Percentiles rank a stretch among this genome's conserved stretches.
Evolutionary conservation across 2,797 vertebrate genomes (phyloP).

Genomic region (Parambassis ranga): DNA sequence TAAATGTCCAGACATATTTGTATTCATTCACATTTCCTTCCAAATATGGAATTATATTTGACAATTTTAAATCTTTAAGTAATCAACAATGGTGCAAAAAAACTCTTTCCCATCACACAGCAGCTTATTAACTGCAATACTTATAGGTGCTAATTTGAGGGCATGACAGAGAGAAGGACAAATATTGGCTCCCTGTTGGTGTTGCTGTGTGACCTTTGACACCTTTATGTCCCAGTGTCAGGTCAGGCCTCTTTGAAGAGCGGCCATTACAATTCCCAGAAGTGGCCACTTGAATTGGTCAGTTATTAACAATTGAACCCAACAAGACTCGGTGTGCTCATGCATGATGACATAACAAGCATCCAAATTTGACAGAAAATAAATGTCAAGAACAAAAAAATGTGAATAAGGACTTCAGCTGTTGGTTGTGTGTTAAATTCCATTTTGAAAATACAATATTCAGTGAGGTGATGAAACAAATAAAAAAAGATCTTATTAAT

Average conservation of each 20-base stretch:
- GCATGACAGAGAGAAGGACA: constrained; percentile 30
- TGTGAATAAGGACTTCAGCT: too few relatives aligned
- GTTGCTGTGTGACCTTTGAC: constrained; percentile 67
- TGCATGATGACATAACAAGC: constrained; percentile 6
- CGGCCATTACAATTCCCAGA: constrained; percentile 70
- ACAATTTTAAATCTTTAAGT: background rate
- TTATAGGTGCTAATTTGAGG: constrained; percentile 29
- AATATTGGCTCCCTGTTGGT: constrained; percentile 58
- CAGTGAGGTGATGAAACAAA: too few relatives aligned
- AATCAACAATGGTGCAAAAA: too few relatives aligned
- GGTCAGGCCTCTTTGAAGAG: constrained; percentile 68
- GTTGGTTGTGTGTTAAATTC: too few relatives aligned
- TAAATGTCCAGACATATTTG: too few relatives aligned
- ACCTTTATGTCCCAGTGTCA: constrained; percentile 42
- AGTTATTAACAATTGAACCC: constrained; percentile 53
- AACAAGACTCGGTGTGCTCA: constrained; percentile 17
- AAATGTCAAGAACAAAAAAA: background rate
- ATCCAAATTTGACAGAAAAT: constrained; percentile 17
- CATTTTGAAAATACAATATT: too few relatives aligned
- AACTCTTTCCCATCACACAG: background rate
- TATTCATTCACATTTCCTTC: too few relatives aligned
- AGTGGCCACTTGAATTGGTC: constrained; percentile 73
- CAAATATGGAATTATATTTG: background rate
- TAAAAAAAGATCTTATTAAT: too few relatives aligned
- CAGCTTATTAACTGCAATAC: background rate